Conservation (phyloP, 2,888 invertebrate genomes). For the Orchestes rusci region DNA sequence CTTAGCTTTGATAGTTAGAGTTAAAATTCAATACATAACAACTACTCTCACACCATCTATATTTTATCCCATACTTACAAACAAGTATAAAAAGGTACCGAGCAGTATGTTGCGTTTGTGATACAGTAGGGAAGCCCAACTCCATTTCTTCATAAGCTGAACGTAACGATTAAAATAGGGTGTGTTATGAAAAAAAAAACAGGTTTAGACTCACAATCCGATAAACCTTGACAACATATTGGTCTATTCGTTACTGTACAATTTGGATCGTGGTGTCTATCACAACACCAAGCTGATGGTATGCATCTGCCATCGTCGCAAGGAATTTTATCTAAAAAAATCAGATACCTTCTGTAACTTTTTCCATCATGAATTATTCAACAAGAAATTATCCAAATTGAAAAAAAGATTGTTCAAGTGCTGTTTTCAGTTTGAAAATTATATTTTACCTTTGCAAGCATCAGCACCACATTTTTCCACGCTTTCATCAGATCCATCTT, state of each 20-base stretch:
- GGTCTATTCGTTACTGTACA: conserved; percentile 44
- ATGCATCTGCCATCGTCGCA: conserved; percentile 49
- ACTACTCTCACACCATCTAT: too few species aligned
- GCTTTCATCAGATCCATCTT: conserved; percentile 48
- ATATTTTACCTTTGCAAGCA: conserved; percentile 42
- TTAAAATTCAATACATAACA: too few species aligned
- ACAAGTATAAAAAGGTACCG: conserved; percentile 41
- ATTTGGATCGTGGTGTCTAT: conserved; percentile 43
- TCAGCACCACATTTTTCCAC: conserved; percentile 39
- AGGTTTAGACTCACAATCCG: conserved; percentile 41
- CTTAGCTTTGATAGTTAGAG: too few species aligned
- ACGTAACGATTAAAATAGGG: background rate
- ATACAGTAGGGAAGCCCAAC: conserved; percentile 32
- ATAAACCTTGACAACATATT: conserved; percentile 43
- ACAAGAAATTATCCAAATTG: too few species aligned
- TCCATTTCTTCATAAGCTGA: conserved; percentile 40
- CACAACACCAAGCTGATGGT: conserved; percentile 48
- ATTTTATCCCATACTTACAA: conserved; percentile 33
- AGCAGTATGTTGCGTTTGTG: conserved; percentile 34
- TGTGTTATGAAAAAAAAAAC: background rate
- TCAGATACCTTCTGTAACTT: too few species aligned
- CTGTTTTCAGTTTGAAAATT: too few species aligned
- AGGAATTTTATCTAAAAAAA: conserved; percentile 40
- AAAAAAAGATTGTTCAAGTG: too few species aligned
- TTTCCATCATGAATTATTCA: too few species aligned